phyloP scores from a whole-genome alignment of 2,797 vertebrate species.

The Acomys russatus region DNA sequence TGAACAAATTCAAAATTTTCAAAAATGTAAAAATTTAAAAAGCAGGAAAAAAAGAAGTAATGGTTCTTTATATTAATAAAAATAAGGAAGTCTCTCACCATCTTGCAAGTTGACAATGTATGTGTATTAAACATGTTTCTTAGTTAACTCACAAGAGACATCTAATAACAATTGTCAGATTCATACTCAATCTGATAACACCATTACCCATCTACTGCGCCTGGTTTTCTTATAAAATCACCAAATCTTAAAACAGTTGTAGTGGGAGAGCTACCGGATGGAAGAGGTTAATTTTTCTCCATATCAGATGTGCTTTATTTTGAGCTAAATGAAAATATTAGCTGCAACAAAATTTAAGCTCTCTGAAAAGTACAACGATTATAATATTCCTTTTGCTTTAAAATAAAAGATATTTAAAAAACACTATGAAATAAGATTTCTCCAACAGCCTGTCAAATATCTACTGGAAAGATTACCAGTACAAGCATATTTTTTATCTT shows the following conservation, averaged over 20 bases:
- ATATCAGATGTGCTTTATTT: background rate
- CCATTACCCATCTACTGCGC: fast-evolving
- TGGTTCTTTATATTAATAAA: background rate
- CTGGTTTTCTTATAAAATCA: background rate
- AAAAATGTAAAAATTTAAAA: no score
- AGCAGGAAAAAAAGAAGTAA: background rate
- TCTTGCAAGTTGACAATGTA: background rate
- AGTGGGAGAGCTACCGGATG: background rate
- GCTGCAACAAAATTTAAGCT: background rate
- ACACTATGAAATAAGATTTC: background rate
- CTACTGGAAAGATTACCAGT: background rate
- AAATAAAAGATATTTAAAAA: background rate
- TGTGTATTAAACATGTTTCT: background rate
- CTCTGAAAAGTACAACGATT: background rate
- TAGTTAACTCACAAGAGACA: background rate
- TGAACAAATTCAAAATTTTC: no score
- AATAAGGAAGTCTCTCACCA: background rate
- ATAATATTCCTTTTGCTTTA: background rate
- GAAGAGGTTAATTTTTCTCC: background rate
- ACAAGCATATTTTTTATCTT: background rate
- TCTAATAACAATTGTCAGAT: background rate
- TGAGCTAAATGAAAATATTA: background rate
- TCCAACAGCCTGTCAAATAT: background rate
- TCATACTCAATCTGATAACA: background rate
- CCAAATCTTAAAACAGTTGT: background rate